Evolutionary conservation across 2,113 vertebrate species (phyloP).

Genomic region (Taxidea taxus): DNA sequence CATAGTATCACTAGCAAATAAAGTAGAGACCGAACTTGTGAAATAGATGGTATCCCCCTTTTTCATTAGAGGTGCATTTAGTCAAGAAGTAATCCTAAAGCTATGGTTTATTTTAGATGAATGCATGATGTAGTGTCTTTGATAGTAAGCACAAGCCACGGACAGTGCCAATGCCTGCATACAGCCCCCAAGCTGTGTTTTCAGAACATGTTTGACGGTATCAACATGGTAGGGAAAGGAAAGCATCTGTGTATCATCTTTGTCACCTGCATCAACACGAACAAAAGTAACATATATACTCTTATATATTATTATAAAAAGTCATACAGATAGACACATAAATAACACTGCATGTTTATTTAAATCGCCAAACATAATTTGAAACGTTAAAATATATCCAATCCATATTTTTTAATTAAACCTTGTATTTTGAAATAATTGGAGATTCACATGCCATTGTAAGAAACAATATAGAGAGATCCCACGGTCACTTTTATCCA

Average conservation of each 20-base stretch:
- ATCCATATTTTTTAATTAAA: not conserved
- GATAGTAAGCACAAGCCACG: not conserved
- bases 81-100: not conserved
- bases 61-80: not conserved
- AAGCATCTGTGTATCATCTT: not conserved
- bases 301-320: not conserved
- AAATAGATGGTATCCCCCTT: not conserved
- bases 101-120: conserved; percentile 21
- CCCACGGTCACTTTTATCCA: not conserved
- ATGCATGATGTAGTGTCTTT: not conserved
- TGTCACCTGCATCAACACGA: not conserved
- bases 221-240: not conserved
- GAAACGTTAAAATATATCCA: not conserved
- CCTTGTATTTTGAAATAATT: not conserved
- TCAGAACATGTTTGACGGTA: not conserved
- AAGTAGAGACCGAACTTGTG: not conserved
- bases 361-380: not conserved
- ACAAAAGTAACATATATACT: not conserved
- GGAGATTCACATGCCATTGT: not conserved
- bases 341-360: not conserved
- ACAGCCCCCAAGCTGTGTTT: not conserved
- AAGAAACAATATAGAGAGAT: not conserved
- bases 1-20: not conserved
- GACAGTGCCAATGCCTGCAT: not conserved
- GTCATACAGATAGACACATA: not conserved